A percentile compares a stretch with the other conserved stretches of the same genome.
These are phyloP conservation scores for Ailurus styani DNA, from an alignment of 2,113 vertebrate genomes.

Conservation along the genomic window DNA sequence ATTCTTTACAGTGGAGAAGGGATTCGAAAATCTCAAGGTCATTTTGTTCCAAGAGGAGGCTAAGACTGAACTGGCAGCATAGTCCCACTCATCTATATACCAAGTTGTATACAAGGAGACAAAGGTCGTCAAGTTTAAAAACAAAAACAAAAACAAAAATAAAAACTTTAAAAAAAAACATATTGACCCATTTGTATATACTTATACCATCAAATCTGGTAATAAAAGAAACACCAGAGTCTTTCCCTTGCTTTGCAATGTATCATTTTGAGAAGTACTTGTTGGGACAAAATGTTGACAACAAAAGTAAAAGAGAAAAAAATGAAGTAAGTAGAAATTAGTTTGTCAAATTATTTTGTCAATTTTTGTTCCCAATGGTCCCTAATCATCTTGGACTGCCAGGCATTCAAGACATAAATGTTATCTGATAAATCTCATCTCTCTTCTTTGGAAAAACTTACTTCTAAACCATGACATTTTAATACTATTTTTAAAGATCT, in stretches of 20 bases:
- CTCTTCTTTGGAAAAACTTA: not conserved
- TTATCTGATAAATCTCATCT: not conserved
- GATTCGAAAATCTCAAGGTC: slow-evolving; percentile 26
- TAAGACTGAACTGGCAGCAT: not conserved
- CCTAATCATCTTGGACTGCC: not conserved
- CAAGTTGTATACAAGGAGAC: not conserved
- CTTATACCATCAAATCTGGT: not conserved
- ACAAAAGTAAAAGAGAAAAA: not conserved
- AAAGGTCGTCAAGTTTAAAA: not conserved
- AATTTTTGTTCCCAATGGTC: not conserved
- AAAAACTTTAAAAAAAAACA: not conserved
- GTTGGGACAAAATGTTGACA: not conserved
- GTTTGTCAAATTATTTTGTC: not conserved
- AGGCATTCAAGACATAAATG: not conserved
- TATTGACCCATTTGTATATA: not conserved
- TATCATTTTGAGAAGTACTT: not conserved
- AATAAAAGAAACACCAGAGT: not conserved
- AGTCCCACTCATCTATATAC: not conserved
- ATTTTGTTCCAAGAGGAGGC: not conserved
- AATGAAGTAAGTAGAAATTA: not conserved
- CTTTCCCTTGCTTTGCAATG: slow-evolving; percentile 3
- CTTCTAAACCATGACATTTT: not conserved
- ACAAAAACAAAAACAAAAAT: not conserved
- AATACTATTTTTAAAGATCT: not conserved
- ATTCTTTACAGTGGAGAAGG: slow-evolving; percentile 27